Evolutionary conservation across 2,888 invertebrate species (phyloP), one percentile per base, ranked within the genome.

Genomic region (Eupeodes latifasciatus): DNA sequence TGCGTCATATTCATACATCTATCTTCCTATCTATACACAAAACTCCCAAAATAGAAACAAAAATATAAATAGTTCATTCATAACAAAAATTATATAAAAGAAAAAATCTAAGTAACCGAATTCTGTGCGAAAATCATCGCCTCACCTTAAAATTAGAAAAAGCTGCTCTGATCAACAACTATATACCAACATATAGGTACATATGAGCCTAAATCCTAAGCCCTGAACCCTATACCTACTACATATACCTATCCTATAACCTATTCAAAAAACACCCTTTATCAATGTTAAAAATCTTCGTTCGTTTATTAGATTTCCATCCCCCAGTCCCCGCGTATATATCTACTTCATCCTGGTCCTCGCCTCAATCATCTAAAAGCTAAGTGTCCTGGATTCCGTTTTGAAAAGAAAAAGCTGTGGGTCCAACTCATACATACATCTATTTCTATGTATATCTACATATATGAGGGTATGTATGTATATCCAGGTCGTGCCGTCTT

Each of bases 301-400:
- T 67, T 67, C 66, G 66, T 72, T 84, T 80, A 83, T 84, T 84
- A 66, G 53, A 77, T 84, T 81, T 84, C 74, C 77, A 62, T 49
- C 78, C 55, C 67, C 36, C 12, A 9, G 19, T 1, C 40, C 16
- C 44, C 0, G 34, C 14, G 16, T 47, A 40, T 57, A 1, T 40
- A 27, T 19, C 16, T 16, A 9, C 51, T 51, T 11, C n/a, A 12
- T 11, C 67, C n/a, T 40, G 27, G 27, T 27, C n/a, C 47, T 69
- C 64, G 7, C 12, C 27, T 36, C 5, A 27, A 36, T 19, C 40
- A 40, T 40, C 40, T 6, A 77, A 59, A 79, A 71, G 66, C 44
- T 64, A 85, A 88, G 87, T 88, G 87, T 85, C 84, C 87, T 85
- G 87, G 74, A 88, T 91, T 91, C 89, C 88, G 89, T 86, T 10